Conservation (phyloP, 2,113 vertebrate species). For the Paradoxurus hermaphroditus region DNA sequence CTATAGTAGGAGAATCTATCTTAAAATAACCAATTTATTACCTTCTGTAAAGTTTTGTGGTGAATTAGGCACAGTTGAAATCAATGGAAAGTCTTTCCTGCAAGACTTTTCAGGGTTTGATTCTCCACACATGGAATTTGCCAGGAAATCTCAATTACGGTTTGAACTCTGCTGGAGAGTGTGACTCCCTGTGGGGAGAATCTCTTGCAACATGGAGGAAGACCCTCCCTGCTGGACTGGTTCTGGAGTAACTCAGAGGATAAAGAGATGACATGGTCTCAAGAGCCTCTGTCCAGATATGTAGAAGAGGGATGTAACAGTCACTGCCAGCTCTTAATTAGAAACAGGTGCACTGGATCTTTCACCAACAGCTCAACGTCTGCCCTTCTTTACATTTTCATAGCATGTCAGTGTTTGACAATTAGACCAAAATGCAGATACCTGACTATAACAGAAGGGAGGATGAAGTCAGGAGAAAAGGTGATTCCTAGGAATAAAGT, state of each 20-base stretch:
- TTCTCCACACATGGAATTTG: conserved; percentile 41
- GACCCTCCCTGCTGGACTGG: not conserved
- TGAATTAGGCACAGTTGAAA: conserved; percentile 65
- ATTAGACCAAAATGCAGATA: not conserved
- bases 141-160: conserved; percentile 63
- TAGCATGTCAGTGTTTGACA: not conserved
- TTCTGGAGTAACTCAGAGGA: conserved; percentile 57
- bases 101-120: conserved; percentile 32
- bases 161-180: conserved; percentile 10
- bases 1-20: not conserved
- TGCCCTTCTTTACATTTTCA: not conserved
- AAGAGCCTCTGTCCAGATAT: not conserved
- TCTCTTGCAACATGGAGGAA: conserved; percentile 7
- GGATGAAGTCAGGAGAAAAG: not conserved
- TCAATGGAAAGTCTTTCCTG: conserved; percentile 53
- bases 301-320: not conserved
- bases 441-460: not conserved
- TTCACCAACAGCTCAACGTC: conserved; percentile 15
- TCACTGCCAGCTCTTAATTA: conserved; percentile 41
- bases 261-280: conserved; percentile 13
- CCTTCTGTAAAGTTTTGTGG: conserved; percentile 45
- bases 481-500: not conserved
- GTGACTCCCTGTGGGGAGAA: conserved; percentile 37
- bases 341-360: conserved; percentile 31
- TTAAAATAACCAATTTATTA: conserved; percentile 34